Conservation (phyloP, 1,140 invertebrate genomes). For the Zaprionus nigranus region DNA sequence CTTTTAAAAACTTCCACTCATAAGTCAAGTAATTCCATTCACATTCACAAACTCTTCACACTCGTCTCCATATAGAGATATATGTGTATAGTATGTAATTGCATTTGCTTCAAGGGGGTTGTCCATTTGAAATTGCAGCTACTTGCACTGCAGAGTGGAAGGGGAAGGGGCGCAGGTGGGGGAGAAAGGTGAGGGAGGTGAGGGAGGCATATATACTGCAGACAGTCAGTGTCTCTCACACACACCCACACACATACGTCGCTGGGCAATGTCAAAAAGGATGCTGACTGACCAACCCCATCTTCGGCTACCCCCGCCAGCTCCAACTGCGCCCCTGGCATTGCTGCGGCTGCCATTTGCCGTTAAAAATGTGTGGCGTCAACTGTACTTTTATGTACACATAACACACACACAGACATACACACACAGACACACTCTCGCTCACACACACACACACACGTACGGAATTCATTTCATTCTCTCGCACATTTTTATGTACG, state of each 20-base stretch:
- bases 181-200: neutral
- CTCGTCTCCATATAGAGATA: neutral
- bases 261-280: conserved; percentile 53
- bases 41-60: neutral
- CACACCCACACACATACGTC: conserved; percentile 37
- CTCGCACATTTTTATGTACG: conserved; percentile 74
- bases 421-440: conserved; percentile 3
- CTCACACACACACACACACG: conserved; percentile 3
- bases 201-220: conserved; percentile 15
- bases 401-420: conserved; percentile 25
- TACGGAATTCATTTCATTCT: conserved; percentile 53
- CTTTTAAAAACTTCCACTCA: neutral
- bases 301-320: neutral
- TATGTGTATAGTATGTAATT: conserved; percentile 2
- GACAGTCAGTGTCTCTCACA: conserved; percentile 58
- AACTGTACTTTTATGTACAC: conserved; percentile 74
- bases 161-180: neutral
- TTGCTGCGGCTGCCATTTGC: conserved; percentile 55
- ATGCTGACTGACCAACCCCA: conserved; percentile 37
- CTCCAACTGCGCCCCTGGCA: conserved; percentile 15
- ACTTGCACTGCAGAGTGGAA: conserved; percentile 37
- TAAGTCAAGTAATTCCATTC: conserved; percentile 1
- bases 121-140: conserved; percentile 65
- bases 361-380: conserved; percentile 76
- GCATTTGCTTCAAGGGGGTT: conserved; percentile 8